Evolutionary conservation across 2,113 vertebrate species (phyloP), one percentile per base, ranked within the genome.

Genomic region (Podarcis raffonei): DNA sequence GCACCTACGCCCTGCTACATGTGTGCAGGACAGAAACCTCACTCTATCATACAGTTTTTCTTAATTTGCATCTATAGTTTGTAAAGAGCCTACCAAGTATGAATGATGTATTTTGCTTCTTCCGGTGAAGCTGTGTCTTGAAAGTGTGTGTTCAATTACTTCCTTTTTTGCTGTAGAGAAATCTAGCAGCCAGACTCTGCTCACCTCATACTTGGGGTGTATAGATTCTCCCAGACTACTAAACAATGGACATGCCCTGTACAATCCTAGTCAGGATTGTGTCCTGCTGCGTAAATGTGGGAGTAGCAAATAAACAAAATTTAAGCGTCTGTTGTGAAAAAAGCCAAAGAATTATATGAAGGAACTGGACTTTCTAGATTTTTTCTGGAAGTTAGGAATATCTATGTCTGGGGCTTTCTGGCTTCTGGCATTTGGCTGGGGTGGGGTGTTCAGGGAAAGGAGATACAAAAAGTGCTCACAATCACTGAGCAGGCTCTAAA

Each of bases 401-500:
- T 35, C n/a, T 91, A 81, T 42, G 90, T 93, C 8, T 39, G 8
- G 59, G 12, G n/a, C 80, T 8, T 91, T 91, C 87, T 57, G 74
- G 69, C 83, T 91, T 92, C 89, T 18, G 22, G 16, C 66, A 72
- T 76, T 30, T 90, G 84, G 71, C 86, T 59, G 78, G 90, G 89
- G 90, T 87, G 39, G 74, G 74, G 42, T 57, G 13, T 30, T 4
- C 7, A 16, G 59, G 35, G 39, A 89, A 87, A 88, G 42, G 23
- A 92, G 83, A 93, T 89, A 88, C 76, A 93, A 83, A 91, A 30
- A 92, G 90, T 84, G 92, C 91, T 92, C 68, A 78, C 94, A 92
- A 94, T 92, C 89, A 81, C 76, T 92, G 93, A 89, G 91, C 89
- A 86, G 71, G n/a, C 92, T 93, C 94, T 94, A 92, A 95, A 95